Evolutionary conservation across 1,140 invertebrate genomes (phyloP), one percentile per base, ranked within the genome.

Genomic region (Drosophila hydei): DNA sequence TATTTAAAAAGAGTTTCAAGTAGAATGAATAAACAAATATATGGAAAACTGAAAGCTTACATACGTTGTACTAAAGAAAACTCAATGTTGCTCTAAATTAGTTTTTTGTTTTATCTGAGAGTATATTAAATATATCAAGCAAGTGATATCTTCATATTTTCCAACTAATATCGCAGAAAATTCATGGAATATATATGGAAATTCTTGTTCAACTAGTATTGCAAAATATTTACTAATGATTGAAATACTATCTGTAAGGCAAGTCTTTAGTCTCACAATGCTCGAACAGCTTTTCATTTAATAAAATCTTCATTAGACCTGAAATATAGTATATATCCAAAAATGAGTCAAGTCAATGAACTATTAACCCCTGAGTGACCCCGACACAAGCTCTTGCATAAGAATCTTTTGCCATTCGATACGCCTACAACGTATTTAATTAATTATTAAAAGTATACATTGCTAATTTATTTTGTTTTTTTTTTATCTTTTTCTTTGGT

Each of bases 401-500:
- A 73, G 72, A 79, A 67, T 33, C 36, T 48, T 48, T 59, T 50
- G 73, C 56, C 68, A 85, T 77, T 84, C 45, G 80, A 80, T 74
- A 73, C 77, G 80, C 81, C 76, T 54, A 73, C 59, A 54, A 61
- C 64, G 63, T 30, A 58, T 64, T 63, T 71, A 67, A 84, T 85
- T 85, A 87, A 87, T 85, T 80, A 69, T 72, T 64, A 51, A 55
- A 61, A 27, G 23, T 60, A 12, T 55, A 38, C 43, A 27, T 70
- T 42, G 63, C 4, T 19, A 14, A 56, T 50, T 54, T 71, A 38
- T 51, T 50, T 68, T 61, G n/a, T 50, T 45, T 43, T 47, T 21
- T 50, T 54, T 40, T 47, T 23, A 6, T 16, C 14, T 16, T 40
- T 59, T 18, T 18, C 5, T 50, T 38, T 14, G 38, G 38, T 2